A percentile compares a stretch with the other conserved stretches of the same genome.
Conservation (phyloP, 2,113 vertebrate species). For the Hiodon tergisus region DNA sequence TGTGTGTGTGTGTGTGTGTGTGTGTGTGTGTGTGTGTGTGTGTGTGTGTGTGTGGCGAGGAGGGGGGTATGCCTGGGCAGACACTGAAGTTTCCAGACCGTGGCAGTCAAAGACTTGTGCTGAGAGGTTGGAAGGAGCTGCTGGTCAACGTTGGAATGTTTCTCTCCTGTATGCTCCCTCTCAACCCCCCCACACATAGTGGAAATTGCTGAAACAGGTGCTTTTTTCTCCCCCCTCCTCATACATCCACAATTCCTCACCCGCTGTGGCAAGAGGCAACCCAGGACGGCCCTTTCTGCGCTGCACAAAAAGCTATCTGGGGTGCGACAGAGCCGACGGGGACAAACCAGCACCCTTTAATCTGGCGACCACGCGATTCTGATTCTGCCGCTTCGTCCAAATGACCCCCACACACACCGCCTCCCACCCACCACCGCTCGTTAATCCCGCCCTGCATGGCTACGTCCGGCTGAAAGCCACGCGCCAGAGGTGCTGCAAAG, state of each 20-base stretch:
- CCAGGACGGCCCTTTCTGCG: slow-evolving; percentile 25
- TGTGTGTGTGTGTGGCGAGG: too few species aligned
- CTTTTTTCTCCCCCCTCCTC: too few species aligned
- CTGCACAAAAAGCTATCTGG: slow-evolving; percentile 55
- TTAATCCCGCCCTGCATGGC: slow-evolving; percentile 59
- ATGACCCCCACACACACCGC: not conserved
- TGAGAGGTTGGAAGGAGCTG: too few species aligned
- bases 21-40: too few species aligned
- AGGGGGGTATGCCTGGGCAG: too few species aligned
- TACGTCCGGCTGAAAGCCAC: slow-evolving; percentile 51
- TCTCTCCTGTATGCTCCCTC: not conserved
- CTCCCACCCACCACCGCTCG: not conserved
- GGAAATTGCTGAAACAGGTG: slow-evolving; percentile 35
- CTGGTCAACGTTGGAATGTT: too few species aligned
- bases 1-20: too few species aligned
- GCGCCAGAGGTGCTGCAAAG: slow-evolving; percentile 48
- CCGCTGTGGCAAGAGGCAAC: not conserved
- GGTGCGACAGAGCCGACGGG: slow-evolving; percentile 44
- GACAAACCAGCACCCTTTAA: slow-evolving; percentile 57
- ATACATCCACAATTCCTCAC: slow-evolving; percentile 14
- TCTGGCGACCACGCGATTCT: slow-evolving; percentile 48
- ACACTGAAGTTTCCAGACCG: too few species aligned
- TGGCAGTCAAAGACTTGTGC: too few species aligned
- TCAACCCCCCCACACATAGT: not conserved
- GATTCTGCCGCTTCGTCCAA: slow-evolving; percentile 36